phyloP scores from a whole-genome alignment of 2,797 vertebrate species.

The Glossophaga mutica region DNA sequence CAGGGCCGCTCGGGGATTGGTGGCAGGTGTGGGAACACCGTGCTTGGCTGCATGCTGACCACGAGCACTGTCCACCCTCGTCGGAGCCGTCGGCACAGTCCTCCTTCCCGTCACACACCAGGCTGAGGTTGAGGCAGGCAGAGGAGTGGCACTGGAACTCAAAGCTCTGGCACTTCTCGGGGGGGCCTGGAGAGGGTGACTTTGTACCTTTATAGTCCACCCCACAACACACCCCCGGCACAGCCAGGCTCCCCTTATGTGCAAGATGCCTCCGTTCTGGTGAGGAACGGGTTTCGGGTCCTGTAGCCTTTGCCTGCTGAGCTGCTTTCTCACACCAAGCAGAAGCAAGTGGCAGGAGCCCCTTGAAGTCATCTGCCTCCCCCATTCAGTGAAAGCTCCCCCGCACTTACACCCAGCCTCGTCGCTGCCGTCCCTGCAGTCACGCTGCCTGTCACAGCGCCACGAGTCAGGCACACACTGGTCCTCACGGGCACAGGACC shows the following conservation, averaged over 20 bases:
- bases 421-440: constrained; percentile 88
- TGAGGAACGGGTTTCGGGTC: neutral
- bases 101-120: constrained; percentile 84
- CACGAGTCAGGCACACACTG: constrained; percentile 88
- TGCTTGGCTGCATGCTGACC: constrained; percentile 46
- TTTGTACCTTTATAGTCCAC: neutral
- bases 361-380: fast-evolving
- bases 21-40: constrained; percentile 86
- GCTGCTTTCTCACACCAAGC: too few species aligned
- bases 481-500: constrained; percentile 82
- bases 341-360: neutral
- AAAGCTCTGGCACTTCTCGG: constrained; percentile 79
- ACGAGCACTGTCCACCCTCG: constrained; percentile 85
- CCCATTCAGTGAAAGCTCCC: fast-evolving
- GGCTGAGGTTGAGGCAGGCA: constrained; percentile 82
- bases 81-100: constrained; percentile 89
- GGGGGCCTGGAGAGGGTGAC: constrained; percentile 79
- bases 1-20: constrained; percentile 87
- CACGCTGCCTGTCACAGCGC: constrained; percentile 88
- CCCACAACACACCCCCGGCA: too few species aligned
- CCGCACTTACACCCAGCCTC: constrained; percentile 88
- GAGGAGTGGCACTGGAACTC: constrained; percentile 85
- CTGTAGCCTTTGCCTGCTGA: fast-evolving
- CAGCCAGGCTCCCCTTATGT: too few species aligned
- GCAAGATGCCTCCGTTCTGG: neutral